Evolutionary conservation across 2,797 vertebrate species (phyloP).

Genomic region (Coilia nasus): DNA sequence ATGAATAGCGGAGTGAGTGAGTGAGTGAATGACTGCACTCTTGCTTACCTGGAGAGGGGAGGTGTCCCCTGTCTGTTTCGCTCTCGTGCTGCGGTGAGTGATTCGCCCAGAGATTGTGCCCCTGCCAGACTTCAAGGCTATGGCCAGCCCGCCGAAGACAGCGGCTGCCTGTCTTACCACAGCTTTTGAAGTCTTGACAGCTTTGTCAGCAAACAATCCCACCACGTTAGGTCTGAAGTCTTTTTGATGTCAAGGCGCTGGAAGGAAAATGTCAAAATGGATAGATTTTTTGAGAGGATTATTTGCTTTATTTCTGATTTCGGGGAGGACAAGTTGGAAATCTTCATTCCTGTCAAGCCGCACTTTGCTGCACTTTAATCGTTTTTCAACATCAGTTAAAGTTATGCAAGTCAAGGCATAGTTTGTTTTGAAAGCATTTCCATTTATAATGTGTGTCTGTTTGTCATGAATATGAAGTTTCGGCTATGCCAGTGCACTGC

Average conservation of each 20-base stretch:
- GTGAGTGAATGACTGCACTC: too few species aligned
- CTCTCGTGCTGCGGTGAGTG: too few species aligned
- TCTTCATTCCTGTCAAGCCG: constrained; percentile 50
- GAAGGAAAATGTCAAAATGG: constrained; percentile 58
- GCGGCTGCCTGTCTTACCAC: constrained; percentile 63
- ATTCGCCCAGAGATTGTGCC: too few species aligned
- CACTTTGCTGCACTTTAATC: constrained; percentile 55
- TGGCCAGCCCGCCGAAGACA: constrained; percentile 56
- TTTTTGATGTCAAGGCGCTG: constrained; percentile 69
- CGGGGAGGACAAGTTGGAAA: constrained; percentile 54
- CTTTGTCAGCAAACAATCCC: constrained; percentile 73
- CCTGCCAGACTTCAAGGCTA: constrained; percentile 61
- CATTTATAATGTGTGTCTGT: neutral
- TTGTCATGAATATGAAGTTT: constrained; percentile 17
- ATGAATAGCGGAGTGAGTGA: too few species aligned
- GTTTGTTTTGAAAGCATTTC: constrained; percentile 2
- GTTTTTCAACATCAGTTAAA: constrained; percentile 33
- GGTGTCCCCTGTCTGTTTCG: too few species aligned
- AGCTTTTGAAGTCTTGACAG: constrained; percentile 76
- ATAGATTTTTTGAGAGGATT: constrained; percentile 54
- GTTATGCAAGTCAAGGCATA: neutral
- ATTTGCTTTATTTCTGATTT: constrained; percentile 52
- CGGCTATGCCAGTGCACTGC: neutral
- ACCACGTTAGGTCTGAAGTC: constrained; percentile 64
- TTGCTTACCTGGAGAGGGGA: too few species aligned